Conservation (phyloP, 2,113 vertebrate species). For the Accipiter cooperii region DNA sequence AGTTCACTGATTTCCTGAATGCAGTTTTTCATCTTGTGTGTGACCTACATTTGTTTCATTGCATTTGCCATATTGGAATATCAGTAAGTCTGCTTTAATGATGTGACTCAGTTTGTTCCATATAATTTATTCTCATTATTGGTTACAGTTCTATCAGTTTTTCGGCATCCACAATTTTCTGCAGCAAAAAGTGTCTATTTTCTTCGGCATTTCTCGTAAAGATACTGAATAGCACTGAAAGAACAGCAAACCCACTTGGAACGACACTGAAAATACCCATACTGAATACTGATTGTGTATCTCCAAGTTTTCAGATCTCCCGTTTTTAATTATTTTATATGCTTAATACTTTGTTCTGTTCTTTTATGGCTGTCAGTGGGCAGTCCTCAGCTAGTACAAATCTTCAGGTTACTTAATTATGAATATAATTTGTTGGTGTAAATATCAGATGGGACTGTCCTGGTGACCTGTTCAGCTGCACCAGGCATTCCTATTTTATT, state of each 20-base stretch:
- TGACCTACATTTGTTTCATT: background rate
- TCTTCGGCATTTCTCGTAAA: background rate
- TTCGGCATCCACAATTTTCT: background rate
- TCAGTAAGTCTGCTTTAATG: background rate
- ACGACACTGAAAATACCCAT: background rate
- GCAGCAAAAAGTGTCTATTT: background rate
- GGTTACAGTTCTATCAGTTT: background rate
- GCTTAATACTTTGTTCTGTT: background rate
- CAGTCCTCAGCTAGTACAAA: background rate
- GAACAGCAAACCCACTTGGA: background rate
- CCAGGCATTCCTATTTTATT: background rate
- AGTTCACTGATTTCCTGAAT: background rate
- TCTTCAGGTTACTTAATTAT: background rate
- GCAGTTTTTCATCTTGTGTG: background rate
- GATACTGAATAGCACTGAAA: background rate
- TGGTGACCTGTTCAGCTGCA: background rate
- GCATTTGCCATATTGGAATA: background rate
- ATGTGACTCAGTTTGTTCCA: background rate
- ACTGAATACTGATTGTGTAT: background rate
- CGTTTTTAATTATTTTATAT: background rate
- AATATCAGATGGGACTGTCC: background rate
- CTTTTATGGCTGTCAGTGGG: background rate
- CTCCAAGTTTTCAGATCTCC: background rate
- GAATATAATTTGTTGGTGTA: background rate
- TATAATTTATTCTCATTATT: background rate